phyloP scores from a whole-genome alignment of 2,888 invertebrate species.

The Dryobota labecula region DNA sequence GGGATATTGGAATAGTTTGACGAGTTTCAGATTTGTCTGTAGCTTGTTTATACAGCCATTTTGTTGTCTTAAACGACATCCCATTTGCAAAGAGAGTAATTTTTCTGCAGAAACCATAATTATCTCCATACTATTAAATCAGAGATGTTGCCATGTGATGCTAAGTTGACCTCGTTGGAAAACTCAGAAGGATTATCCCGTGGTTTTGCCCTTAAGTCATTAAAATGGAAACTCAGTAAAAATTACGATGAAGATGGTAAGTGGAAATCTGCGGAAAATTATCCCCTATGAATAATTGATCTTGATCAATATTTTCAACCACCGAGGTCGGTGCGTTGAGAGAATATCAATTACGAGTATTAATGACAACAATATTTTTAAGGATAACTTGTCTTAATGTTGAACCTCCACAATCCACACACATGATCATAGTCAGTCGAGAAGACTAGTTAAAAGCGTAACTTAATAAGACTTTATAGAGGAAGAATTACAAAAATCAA shows the following conservation, averaged over 20 bases:
- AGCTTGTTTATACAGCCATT: background rate
- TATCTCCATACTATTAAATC: background rate
- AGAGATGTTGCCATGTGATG: background rate
- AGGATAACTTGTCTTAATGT: constrained; percentile 31
- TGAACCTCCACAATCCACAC: background rate
- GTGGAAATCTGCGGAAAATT: constrained; percentile 37
- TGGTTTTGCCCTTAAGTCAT: constrained; percentile 18
- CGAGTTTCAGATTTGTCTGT: background rate
- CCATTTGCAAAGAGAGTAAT: too few relatives aligned
- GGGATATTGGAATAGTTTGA: background rate
- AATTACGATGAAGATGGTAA: constrained; percentile 17
- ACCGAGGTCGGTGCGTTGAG: constrained; percentile 16
- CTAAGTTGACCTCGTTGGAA: background rate
- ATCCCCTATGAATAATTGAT: constrained; percentile 35
- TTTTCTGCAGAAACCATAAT: background rate
- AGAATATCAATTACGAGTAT: constrained; percentile 38
- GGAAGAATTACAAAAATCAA: background rate
- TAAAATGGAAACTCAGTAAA: constrained; percentile 17
- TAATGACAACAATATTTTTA: constrained; percentile 11
- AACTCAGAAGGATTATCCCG: constrained; percentile 13
- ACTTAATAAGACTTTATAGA: background rate
- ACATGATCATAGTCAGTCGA: background rate
- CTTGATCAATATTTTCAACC: constrained; percentile 46
- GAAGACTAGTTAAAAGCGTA: background rate
- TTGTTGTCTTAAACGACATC: background rate